Evolutionary conservation across 2,797 vertebrate species (phyloP).

Genomic region (Odontamblyopus lacepedii): DNA sequence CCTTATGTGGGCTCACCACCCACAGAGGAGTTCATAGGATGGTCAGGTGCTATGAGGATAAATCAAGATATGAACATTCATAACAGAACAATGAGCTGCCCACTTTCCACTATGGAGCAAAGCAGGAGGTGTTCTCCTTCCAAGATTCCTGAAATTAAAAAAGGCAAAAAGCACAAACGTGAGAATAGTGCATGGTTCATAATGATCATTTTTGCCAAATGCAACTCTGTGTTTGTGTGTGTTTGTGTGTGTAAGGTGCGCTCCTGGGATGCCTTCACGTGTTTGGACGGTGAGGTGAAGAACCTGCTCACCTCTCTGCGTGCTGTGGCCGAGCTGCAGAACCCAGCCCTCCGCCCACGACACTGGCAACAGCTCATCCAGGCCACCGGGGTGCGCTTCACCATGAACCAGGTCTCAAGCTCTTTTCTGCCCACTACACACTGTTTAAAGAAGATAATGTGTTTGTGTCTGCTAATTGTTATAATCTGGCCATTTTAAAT

Average conservation of each 20-base stretch:
- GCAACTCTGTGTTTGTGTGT: neutral
- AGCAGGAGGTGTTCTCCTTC: too few species aligned
- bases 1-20: too few species aligned
- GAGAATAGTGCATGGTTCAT: too few species aligned
- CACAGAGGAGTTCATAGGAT: too few species aligned
- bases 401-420: slow-evolving; percentile 77
- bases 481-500: too few species aligned
- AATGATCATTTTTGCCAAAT: too few species aligned
- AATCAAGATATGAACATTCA: too few species aligned
- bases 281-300: slow-evolving; percentile 86
- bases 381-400: slow-evolving; percentile 84
- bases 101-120: neutral
- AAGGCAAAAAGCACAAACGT: too few species aligned
- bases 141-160: too few species aligned
- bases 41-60: too few species aligned
- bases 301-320: slow-evolving; percentile 87
- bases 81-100: too few species aligned
- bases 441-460: neutral
- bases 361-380: slow-evolving; percentile 94
- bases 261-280: slow-evolving; percentile 86
- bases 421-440: neutral
- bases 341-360: slow-evolving; percentile 86
- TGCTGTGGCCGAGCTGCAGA: slow-evolving; percentile 91
- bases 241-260: slow-evolving; percentile 61
- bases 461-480: too few species aligned